A percentile compares a stretch with the other conserved stretches of the same genome.
Evolutionary conservation across 2,888 invertebrate species (phyloP).

Genomic region (Bombyx huttoni): DNA sequence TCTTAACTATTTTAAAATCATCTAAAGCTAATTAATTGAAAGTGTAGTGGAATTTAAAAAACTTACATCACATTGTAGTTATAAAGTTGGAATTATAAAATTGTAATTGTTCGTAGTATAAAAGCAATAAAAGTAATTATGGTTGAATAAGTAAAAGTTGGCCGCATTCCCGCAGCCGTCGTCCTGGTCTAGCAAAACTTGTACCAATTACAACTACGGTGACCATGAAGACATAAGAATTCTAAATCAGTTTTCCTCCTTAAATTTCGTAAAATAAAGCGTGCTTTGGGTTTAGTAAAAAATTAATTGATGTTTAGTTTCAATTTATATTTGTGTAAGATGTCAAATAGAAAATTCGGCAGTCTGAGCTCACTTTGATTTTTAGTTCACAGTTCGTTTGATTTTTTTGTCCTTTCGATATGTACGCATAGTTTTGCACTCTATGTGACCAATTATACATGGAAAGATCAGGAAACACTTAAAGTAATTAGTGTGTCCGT

Average conservation of each 20-base stretch:
- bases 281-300: not conserved
- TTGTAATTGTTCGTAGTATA: conserved; percentile 27
- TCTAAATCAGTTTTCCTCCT: not conserved
- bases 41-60: no score
- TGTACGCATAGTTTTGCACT: no score
- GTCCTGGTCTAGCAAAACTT: conserved; percentile 45
- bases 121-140: conserved; percentile 59
- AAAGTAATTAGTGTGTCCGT: conserved; percentile 8
- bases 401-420: no score
- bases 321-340: no score
- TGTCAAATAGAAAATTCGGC: no score
- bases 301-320: no score
- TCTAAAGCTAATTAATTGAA: no score
- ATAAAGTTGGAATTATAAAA: conserved; percentile 11
- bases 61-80: not conserved
- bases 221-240: conserved; percentile 19
- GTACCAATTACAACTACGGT: conserved; percentile 47
- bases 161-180: conserved; percentile 44
- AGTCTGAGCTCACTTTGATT: no score
- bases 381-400: no score
- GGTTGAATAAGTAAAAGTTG: conserved; percentile 58
- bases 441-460: not conserved
- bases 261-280: not conserved
- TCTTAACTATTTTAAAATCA: no score
- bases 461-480: conserved; percentile 4